Percentiles rank a stretch among this genome's conserved stretches.
Evolutionary conservation across 92 coral and sea anemone genomes (phyloP).

Genomic region (Porites evermanni): DNA sequence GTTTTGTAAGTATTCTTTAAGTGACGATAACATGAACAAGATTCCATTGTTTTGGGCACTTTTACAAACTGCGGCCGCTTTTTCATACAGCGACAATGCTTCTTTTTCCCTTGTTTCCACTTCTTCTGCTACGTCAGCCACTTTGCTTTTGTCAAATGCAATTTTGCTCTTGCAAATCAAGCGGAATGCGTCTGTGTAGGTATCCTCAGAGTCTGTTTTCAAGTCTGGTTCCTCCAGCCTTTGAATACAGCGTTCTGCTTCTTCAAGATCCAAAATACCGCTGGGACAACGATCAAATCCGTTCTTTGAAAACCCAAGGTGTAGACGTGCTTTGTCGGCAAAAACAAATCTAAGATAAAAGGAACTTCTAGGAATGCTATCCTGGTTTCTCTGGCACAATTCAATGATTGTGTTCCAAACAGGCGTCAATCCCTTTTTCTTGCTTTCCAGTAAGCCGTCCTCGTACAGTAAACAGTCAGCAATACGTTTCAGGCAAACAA

Average conservation of each 20-base stretch:
- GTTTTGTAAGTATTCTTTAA: neutral
- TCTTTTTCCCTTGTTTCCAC: slow-evolving; percentile 5
- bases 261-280: slow-evolving; percentile 2
- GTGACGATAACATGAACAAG: slow-evolving; percentile 33
- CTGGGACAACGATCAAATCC: slow-evolving; percentile 24
- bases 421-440: slow-evolving; percentile 11
- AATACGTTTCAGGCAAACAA: slow-evolving; percentile 26
- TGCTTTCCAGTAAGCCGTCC: slow-evolving; percentile 16
- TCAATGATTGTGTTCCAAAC: slow-evolving; percentile 32
- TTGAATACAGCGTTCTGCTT: slow-evolving; percentile 10
- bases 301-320: slow-evolving; percentile 45
- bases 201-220: slow-evolving; percentile 9
- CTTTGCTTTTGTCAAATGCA: slow-evolving; percentile 24
- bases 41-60: slow-evolving; percentile 25
- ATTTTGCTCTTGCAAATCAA: slow-evolving; percentile 47
- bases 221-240: slow-evolving; percentile 50
- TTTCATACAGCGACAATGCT: slow-evolving; percentile 1
- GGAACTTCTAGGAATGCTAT: slow-evolving; percentile 29
- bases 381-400: slow-evolving; percentile 21
- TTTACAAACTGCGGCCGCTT: slow-evolving; percentile 27
- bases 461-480: slow-evolving; percentile 41
- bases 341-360: slow-evolving; percentile 37
- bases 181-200: slow-evolving; percentile 45
- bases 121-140: neutral
- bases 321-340: slow-evolving; percentile 46